Conservation (phyloP, 53 echinoderm and acorn worm species). For the Holothuria scabra region DNA sequence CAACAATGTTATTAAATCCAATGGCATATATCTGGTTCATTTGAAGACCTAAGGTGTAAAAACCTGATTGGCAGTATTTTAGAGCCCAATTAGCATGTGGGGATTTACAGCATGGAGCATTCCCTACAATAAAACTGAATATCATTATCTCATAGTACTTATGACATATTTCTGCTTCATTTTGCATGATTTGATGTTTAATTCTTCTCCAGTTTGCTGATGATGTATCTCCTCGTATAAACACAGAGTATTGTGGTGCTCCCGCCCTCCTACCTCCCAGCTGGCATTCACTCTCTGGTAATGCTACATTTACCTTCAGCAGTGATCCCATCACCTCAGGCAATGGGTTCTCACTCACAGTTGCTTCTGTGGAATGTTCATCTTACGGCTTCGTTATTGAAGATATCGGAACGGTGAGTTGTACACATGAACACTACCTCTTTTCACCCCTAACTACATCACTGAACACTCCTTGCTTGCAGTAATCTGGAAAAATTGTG, state of each 20-base stretch:
- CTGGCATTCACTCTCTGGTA: conserved; percentile 56
- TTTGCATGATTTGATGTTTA: background rate
- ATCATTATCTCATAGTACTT: no score
- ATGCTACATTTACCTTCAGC: conserved; percentile 47
- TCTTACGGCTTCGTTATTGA: conserved; percentile 48
- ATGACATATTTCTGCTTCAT: no score
- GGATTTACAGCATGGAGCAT: no score
- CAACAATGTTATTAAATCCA: no score
- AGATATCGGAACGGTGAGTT: conserved; percentile 53
- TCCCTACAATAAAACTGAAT: no score
- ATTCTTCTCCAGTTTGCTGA: conserved; percentile 9
- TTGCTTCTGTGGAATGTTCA: conserved; percentile 25
- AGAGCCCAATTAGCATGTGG: no score
- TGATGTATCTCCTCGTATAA: background rate
- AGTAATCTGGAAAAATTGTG: no score
- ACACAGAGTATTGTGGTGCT: conserved; percentile 41
- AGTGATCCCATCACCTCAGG: background rate
- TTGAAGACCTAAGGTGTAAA: no score
- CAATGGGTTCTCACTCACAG: conserved; percentile 53
- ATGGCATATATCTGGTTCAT: no score
- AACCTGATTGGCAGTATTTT: no score
- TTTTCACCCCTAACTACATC: no score
- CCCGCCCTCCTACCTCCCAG: background rate
- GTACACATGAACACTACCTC: background rate
- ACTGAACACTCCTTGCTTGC: no score